A percentile compares a stretch with the other conserved stretches of the same genome.
These are phyloP conservation scores for Sapajus apella DNA, from an alignment of 2,113 vertebrate genomes.

Conservation along the genomic window DNA sequence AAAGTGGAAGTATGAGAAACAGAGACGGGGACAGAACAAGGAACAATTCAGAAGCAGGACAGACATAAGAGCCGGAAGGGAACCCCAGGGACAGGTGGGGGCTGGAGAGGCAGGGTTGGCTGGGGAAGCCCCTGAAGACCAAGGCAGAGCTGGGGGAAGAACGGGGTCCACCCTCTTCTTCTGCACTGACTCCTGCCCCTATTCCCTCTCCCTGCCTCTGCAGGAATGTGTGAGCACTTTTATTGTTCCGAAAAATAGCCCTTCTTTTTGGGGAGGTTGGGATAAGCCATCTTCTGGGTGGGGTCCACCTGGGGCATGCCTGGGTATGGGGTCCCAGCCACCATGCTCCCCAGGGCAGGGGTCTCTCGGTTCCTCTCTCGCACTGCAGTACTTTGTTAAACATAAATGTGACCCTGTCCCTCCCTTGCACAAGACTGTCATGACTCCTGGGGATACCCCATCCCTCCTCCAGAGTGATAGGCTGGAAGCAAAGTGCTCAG, in stretches of 20 bases:
- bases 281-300: constrained; percentile 34
- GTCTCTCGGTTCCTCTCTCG: neutral
- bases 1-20: neutral
- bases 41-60: neutral
- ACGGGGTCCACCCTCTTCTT: neutral
- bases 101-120: neutral
- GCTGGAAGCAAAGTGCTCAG: neutral
- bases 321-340: neutral
- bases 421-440: neutral
- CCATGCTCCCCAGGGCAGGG: neutral
- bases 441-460: neutral
- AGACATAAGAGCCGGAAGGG: neutral
- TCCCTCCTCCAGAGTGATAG: too few species aligned
- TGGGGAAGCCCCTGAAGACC: neutral
- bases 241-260: constrained; percentile 73
- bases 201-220: constrained; percentile 15
- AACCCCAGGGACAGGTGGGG: neutral
- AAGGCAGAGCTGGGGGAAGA: neutral
- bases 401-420: neutral
- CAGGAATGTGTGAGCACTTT: constrained; percentile 70
- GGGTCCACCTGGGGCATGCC: constrained; percentile 39
- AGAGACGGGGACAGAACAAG: neutral
- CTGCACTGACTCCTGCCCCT: neutral
- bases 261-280: constrained; percentile 44
- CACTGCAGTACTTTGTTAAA: neutral